Conservation (phyloP, 2,888 invertebrate genomes). For the Malthinus flaveolus region DNA sequence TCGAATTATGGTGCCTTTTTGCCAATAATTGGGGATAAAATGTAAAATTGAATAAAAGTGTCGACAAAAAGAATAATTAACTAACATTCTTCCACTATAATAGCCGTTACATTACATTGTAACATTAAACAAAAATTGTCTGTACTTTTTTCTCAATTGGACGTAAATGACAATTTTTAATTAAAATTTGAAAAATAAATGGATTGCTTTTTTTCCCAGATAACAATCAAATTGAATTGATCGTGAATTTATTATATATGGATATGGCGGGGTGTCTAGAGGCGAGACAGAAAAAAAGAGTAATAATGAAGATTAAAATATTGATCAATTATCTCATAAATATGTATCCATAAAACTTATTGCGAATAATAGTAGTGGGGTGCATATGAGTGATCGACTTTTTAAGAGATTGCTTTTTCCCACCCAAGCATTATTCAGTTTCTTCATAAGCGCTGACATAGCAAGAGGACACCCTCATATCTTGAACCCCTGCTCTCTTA, state of each 20-base stretch:
- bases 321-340: conserved; percentile 30
- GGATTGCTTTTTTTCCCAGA: background rate
- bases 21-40: no score
- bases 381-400: conserved; percentile 49
- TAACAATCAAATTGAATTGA: conserved; percentile 3
- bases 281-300: conserved; percentile 4
- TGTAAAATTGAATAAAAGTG: no score
- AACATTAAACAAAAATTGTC: no score
- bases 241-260: background rate
- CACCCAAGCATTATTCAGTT: conserved; percentile 45
- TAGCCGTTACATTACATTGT: no score
- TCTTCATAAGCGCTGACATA: conserved; percentile 49
- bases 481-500: conserved; percentile 27
- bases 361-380: conserved; percentile 22
- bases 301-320: conserved; percentile 15
- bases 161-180: no score
- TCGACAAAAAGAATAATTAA: no score
- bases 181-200: no score
- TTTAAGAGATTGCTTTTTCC: conserved; percentile 51
- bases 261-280: background rate
- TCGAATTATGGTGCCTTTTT: no score
- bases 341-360: conserved; percentile 32
- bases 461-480: conserved; percentile 35
- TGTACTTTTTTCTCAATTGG: no score
- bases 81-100: no score